Evolutionary conservation across 2,888 invertebrate species (phyloP).

Genomic region (Biston stratarius): DNA sequence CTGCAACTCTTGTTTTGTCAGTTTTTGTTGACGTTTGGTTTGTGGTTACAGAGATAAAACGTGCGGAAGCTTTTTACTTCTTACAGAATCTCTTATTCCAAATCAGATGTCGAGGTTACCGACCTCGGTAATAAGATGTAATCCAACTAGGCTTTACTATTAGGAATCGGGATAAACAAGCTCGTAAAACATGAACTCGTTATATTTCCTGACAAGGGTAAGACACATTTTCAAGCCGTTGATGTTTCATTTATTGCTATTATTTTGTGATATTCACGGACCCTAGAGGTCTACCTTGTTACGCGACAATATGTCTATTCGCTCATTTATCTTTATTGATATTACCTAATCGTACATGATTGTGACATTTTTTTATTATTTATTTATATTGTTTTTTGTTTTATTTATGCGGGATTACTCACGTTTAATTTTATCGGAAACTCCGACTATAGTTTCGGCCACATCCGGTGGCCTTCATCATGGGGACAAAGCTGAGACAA

Average conservation of each 20-base stretch:
- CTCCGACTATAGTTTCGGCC: too few species aligned
- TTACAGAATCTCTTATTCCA: slow-evolving; percentile 15
- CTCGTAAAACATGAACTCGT: slow-evolving; percentile 65
- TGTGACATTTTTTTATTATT: too few species aligned
- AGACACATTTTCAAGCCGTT: slow-evolving; percentile 53
- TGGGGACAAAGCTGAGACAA: too few species aligned
- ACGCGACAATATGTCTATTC: background rate
- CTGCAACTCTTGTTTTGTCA: slow-evolving; percentile 51
- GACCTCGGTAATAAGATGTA: slow-evolving; percentile 43
- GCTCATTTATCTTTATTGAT: too few species aligned
- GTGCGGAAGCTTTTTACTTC: slow-evolving; percentile 34
- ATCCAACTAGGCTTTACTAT: slow-evolving; percentile 35
- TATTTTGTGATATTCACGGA: slow-evolving; percentile 30
- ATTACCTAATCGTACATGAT: too few species aligned
- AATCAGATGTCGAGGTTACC: slow-evolving; percentile 35
- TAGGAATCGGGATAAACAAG: slow-evolving; percentile 63
- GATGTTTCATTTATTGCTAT: slow-evolving; percentile 46
- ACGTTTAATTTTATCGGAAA: too few species aligned
- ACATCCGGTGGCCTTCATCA: too few species aligned
- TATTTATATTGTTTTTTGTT: too few species aligned
- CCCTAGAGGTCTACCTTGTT: slow-evolving; percentile 18
- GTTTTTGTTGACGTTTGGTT: slow-evolving; percentile 36
- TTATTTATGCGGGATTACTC: too few species aligned
- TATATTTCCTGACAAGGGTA: slow-evolving; percentile 64
- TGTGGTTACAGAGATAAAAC: slow-evolving; percentile 34